phyloP scores from a whole-genome alignment of 2,888 invertebrate species.

The Cantharis nigra region DNA sequence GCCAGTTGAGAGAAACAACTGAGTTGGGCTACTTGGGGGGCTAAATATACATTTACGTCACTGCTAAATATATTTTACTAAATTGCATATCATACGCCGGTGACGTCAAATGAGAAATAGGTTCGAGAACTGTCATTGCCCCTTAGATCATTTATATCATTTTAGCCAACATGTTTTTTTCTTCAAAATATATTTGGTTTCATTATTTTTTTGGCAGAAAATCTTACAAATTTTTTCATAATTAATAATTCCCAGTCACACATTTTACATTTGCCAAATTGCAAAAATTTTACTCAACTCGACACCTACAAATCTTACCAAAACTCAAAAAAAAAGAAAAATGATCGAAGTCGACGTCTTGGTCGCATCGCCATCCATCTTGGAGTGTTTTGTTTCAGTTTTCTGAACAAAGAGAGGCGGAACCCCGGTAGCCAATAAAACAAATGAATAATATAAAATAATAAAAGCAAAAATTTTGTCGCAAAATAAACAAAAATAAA shows the following conservation, averaged over 20 bases:
- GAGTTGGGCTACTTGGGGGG: slow-evolving; percentile 14
- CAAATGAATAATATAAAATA: not conserved
- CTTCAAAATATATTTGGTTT: not conserved
- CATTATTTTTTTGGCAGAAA: not conserved
- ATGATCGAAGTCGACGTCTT: not conserved
- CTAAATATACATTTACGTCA: slow-evolving; percentile 33
- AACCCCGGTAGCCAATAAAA: not conserved
- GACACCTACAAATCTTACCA: not conserved
- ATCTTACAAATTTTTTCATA: not conserved
- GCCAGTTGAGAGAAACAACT: slow-evolving; percentile 24
- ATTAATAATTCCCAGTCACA: not conserved
- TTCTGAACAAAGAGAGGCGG: too few species aligned
- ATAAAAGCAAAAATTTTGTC: not conserved
- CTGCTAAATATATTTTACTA: slow-evolving; percentile 33
- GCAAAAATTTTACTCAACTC: not conserved
- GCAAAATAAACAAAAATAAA: not conserved
- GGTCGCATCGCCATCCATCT: not conserved
- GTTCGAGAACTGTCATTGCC: slow-evolving; percentile 27
- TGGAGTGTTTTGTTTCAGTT: not conserved
- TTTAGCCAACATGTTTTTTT: slow-evolving; percentile 1
- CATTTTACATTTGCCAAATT: not conserved
- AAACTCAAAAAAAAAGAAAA: not conserved
- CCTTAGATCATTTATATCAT: slow-evolving; percentile 13
- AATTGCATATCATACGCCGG: slow-evolving; percentile 32
- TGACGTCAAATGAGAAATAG: slow-evolving; percentile 29